phyloP scores from a whole-genome alignment of 2,113 vertebrate species.

The Brachyhypopomus gauderio region DNA sequence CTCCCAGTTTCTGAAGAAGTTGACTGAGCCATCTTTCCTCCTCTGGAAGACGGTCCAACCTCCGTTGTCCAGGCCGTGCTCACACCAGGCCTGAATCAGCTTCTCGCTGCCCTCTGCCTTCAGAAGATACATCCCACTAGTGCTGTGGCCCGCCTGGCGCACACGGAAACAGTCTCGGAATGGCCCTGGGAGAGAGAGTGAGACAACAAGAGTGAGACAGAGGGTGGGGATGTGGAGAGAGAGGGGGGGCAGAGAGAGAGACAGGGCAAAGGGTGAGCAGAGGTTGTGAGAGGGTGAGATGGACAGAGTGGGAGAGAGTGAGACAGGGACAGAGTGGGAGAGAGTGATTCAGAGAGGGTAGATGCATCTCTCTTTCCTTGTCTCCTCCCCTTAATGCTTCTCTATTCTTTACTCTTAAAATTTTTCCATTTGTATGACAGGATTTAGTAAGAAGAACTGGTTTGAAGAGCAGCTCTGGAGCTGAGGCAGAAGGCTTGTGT shows the following conservation, averaged over 20 bases:
- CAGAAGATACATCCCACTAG: conserved; percentile 94
- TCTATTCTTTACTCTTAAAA: too few relatives aligned
- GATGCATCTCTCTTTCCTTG: too few relatives aligned
- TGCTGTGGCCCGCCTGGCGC: conserved; percentile 85
- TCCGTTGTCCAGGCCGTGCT: conserved; percentile 91
- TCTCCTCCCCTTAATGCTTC: too few relatives aligned
- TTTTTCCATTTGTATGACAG: too few relatives aligned
- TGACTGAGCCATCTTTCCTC: conserved; percentile 91
- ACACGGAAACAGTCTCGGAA: conserved; percentile 94
- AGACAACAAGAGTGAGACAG: not conserved
- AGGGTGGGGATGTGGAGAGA: too few relatives aligned
- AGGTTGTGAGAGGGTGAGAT: too few relatives aligned
- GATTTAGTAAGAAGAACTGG: not conserved
- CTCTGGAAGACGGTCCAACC: conserved; percentile 98
- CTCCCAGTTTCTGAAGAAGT: conserved; percentile 99
- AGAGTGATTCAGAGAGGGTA: too few relatives aligned
- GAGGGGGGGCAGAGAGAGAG: too few relatives aligned
- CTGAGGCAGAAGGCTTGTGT: not conserved
- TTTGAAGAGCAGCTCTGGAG: not conserved
- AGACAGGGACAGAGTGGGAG: too few relatives aligned
- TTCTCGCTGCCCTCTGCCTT: conserved; percentile 82
- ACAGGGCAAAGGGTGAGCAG: too few relatives aligned
- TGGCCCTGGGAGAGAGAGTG: conserved; percentile 78
- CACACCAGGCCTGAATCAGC: conserved; percentile 93
- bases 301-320: too few relatives aligned